Conservation (phyloP, 2,797 vertebrate species). For the Pangasius sanitwongsei region DNA sequence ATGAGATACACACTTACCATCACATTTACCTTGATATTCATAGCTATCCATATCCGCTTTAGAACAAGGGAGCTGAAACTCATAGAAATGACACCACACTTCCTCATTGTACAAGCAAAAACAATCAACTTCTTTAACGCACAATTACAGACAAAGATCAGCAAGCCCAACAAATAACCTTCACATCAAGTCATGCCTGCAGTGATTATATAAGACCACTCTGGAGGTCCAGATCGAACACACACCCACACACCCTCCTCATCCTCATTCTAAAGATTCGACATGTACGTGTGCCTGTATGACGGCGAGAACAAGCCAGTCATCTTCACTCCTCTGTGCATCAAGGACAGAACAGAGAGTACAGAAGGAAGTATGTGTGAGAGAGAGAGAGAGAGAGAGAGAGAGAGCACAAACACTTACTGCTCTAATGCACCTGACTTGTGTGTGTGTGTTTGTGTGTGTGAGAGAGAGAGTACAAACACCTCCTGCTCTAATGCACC, state of each 20-base stretch:
- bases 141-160: background rate
- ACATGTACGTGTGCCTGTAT: background rate
- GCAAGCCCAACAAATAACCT: conserved; percentile 8
- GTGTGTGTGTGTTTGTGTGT: background rate
- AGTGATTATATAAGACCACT: conserved; percentile 40
- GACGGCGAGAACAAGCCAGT: background rate
- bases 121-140: background rate
- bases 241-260: background rate
- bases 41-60: background rate
- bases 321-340: background rate
- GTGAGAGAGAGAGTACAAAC: background rate
- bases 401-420: background rate
- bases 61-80: background rate
- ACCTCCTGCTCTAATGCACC: conserved; percentile 1
- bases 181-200: conserved; percentile 28
- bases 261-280: background rate
- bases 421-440: conserved; percentile 22
- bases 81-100: background rate
- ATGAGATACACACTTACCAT: background rate
- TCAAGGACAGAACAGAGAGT: conserved; percentile 4
- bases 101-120: background rate
- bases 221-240: background rate
- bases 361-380: background rate
- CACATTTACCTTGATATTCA: background rate
- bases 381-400: too few species aligned